Evolutionary conservation across 2,888 invertebrate genomes (phyloP), one percentile per base, ranked within the genome.

Genomic region (Agrotis ipsilon): DNA sequence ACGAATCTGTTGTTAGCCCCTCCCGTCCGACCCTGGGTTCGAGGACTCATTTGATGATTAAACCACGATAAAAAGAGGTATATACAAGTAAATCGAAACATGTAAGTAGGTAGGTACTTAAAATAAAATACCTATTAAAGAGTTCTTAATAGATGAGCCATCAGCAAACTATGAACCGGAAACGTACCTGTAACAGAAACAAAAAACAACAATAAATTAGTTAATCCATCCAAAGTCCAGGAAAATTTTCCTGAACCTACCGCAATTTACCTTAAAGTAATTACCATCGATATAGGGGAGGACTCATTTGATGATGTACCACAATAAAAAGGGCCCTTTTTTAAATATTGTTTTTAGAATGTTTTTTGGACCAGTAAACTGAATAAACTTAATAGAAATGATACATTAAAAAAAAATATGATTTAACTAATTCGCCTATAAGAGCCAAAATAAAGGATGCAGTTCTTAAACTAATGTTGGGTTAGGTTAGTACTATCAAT

Each of bases 141-240:
- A 19, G 59, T 43, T 67, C 73, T 78, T 72, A 78, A 61, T 0
- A 27, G 16, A 45, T 60, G 32, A 55, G 3, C 1, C 66, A 48
- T 18, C 49, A 7, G 27, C 24, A 24, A 45, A 19, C 32, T 39
- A 18, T 3, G 18, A 32, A 2, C 71, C 39, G 66, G 66, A 61
- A 57, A 78, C 81, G 43, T 78, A 78, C 78, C 78, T 78, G 81
- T 3, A 78, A 78, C 45, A 75, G 32, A 32, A 57, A 14, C n/a
- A 46, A 32, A 65, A 27, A 78, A 19, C 14, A 49, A 64, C 19
- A 60, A 39, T 51, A 27, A 59, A 9, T n/a, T 6, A 39, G 75
- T 46, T 59, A 51, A 14, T 21, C 49, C 58, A 39, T 18, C 9
- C 48, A 27, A 68, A 74, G 55, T 52, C 9, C 46, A 32, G 11